Conservation (phyloP, 1,140 invertebrate species). For the Heliconius nattereri region DNA sequence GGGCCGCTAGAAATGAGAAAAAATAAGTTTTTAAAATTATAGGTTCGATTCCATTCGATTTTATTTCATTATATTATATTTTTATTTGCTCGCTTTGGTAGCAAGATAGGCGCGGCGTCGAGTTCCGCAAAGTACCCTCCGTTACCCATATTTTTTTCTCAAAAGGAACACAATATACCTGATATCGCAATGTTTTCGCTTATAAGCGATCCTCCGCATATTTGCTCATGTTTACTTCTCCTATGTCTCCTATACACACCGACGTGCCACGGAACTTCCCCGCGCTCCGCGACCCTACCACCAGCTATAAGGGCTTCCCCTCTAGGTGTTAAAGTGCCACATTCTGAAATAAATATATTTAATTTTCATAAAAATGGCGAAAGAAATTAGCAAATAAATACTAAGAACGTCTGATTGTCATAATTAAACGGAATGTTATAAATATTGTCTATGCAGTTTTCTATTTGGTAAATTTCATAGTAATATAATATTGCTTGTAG, state of each 20-base stretch:
- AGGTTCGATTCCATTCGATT: too few relatives aligned
- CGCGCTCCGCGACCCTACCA: conserved; percentile 60
- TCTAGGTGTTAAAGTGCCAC: conserved; percentile 58
- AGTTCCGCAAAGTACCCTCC: neutral
- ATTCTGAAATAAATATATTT: conserved; percentile 52
- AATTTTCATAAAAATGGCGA: too few relatives aligned
- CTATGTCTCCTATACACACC: conserved; percentile 73
- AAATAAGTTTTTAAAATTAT: neutral
- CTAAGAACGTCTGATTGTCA: too few relatives aligned
- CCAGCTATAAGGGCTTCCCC: conserved; percentile 60
- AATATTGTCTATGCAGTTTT: too few relatives aligned
- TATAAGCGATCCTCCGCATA: conserved; percentile 80
- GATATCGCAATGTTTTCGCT: conserved; percentile 56
- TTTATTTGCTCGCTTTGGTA: neutral
- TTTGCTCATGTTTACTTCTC: conserved; percentile 56
- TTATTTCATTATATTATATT: too few relatives aligned
- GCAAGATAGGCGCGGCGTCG: neutral
- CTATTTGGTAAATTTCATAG: too few relatives aligned
- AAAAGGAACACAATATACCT: conserved; percentile 35
- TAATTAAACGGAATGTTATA: too few relatives aligned
- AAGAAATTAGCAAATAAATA: too few relatives aligned
- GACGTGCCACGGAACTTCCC: conserved; percentile 82
- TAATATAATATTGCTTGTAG: too few relatives aligned
- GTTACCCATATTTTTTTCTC: neutral
- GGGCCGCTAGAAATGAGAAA: conserved; percentile 56